Conservation (phyloP, 2,113 vertebrate species). For the Oceanites oceanicus region DNA sequence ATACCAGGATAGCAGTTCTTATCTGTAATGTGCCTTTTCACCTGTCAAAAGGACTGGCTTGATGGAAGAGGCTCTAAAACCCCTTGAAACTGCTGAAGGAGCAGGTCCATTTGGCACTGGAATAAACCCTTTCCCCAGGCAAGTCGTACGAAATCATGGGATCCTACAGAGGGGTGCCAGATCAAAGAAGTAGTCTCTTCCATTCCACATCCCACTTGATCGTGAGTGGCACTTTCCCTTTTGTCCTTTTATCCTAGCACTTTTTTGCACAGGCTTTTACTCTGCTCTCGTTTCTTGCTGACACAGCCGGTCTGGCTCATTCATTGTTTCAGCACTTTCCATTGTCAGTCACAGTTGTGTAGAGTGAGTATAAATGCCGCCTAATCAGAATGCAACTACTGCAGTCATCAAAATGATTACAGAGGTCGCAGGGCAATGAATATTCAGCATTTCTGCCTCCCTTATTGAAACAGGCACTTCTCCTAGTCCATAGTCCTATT, state of each 20-base stretch:
- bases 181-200: not conserved
- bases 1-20: not conserved
- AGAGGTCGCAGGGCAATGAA: not conserved
- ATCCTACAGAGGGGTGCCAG: not conserved
- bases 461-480: not conserved
- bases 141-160: not conserved
- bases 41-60: not conserved
- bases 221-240: not conserved
- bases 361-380: not conserved
- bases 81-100: not conserved
- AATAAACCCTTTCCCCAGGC: not conserved
- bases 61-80: not conserved
- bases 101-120: not conserved
- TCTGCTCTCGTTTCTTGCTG: not conserved
- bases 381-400: not conserved
- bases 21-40: not conserved
- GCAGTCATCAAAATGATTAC: not conserved
- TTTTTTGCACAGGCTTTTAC: not conserved
- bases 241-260: not conserved
- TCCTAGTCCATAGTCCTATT: not conserved
- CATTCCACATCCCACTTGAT: not conserved
- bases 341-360: not conserved
- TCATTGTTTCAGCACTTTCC: conserved; percentile 24
- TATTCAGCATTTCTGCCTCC: not conserved
- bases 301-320: not conserved